phyloP scores from a whole-genome alignment of 2,888 invertebrate genomes.

The Parochlus steinenii region DNA sequence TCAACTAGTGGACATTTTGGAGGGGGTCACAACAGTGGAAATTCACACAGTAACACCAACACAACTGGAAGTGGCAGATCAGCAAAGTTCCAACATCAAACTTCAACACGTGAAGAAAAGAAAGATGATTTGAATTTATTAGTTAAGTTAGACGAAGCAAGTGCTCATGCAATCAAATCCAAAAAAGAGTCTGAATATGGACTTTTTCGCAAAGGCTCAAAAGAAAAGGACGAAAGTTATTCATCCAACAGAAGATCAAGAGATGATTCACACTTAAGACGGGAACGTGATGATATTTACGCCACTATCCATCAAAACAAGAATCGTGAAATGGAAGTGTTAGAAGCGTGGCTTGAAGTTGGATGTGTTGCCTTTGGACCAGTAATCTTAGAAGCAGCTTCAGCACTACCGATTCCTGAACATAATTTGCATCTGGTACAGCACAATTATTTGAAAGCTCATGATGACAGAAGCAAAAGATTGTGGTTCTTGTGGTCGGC shows the following conservation, averaged over 20 bases:
- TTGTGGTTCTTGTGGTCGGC: slow-evolving; percentile 90
- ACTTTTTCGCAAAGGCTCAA: slow-evolving; percentile 26
- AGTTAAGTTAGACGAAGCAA: slow-evolving; percentile 13
- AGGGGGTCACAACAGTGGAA: slow-evolving; percentile 21
- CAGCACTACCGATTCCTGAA: slow-evolving; percentile 60
- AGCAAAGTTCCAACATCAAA: slow-evolving; percentile 21
- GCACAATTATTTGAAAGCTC: slow-evolving; percentile 62
- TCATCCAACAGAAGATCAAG: slow-evolving; percentile 14
- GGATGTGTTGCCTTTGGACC: slow-evolving; percentile 84
- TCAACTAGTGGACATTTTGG: slow-evolving; percentile 34
- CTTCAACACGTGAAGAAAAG: slow-evolving; percentile 19
- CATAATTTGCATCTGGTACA: slow-evolving; percentile 61
- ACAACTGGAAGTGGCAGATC: slow-evolving; percentile 36
- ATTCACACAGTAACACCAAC: slow-evolving; percentile 45
- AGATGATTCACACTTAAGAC: slow-evolving; percentile 10
- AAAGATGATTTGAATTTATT: slow-evolving; percentile 16
- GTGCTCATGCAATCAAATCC: slow-evolving; percentile 12
- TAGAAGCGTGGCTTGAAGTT: slow-evolving; percentile 81
- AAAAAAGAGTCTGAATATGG: slow-evolving; percentile 15
- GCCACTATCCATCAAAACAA: slow-evolving; percentile 9
- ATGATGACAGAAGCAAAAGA: slow-evolving; percentile 70
- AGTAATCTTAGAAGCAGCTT: slow-evolving; percentile 73
- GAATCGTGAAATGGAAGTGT: slow-evolving; percentile 19
- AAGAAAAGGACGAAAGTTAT: slow-evolving; percentile 16
- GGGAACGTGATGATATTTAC: slow-evolving; percentile 13